Evolutionary conservation across 53 echinoderm and acorn worm genomes (phyloP), one percentile per base, ranked within the genome.

Genomic region (Henricia sp.): DNA sequence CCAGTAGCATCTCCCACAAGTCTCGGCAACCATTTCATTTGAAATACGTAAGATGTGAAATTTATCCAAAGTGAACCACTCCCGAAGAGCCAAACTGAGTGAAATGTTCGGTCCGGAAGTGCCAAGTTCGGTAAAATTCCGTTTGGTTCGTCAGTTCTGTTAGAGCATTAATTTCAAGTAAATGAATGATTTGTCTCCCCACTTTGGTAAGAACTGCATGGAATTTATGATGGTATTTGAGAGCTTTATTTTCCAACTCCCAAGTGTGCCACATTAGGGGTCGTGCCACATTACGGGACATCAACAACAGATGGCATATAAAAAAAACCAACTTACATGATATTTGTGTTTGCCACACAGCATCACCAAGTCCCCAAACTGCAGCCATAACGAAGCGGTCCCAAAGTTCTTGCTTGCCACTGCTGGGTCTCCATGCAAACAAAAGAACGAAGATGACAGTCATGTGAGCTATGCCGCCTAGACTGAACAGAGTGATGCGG

Each of bases 281-380:
- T 10, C 48, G 8, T 46, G 14, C 8, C 8, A 46, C 8, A 14
- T 14, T 10, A 46, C 48, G 14, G 14, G 8, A 10, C 48, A 46
- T 10, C 8, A 9, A 46, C 14, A 14, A 46, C 48, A 46, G 8
- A 10, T 20, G 4, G 29, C 64, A 20, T 52, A n/a, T n/a, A n/a
- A n/a, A n/a, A n/a, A n/a, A n/a, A n/a, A n/a, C 71, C n/a, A n/a
- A 90, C 96, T 91, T 70, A 96, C 96, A 93, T 37, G 87, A 73
- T 50, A 91, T 84, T 71, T 96, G 93, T 16, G 96, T 94, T 50
- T 94, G 94, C 90, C 88, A 96, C 6, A 94, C 90, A 6, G 96
- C 96, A 84, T 96, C 96, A 3, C 87, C 92, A 36, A 92, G 57
- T 25, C 96, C 96, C 96, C 96, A 96, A 2, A 59, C 90, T 13